These are phyloP conservation scores for Colinus virginianus DNA, from an alignment of 2,113 vertebrate species.

Conservation along the genomic window DNA sequence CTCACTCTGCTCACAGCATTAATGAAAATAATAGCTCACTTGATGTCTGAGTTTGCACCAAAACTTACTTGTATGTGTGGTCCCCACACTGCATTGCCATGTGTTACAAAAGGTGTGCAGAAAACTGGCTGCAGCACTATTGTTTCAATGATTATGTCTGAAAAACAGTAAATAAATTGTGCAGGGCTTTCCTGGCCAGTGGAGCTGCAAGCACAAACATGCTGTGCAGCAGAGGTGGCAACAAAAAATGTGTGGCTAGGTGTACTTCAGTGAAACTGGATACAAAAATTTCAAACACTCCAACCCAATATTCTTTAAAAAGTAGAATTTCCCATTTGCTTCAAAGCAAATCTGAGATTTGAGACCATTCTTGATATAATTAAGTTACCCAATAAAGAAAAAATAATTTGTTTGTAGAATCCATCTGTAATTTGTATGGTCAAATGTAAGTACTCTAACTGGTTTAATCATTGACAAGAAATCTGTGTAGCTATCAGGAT, in stretches of 20 bases:
- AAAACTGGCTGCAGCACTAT: background rate
- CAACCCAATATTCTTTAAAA: background rate
- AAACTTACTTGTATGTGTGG: background rate
- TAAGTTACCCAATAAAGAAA: background rate
- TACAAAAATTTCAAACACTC: background rate
- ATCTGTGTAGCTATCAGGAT: background rate
- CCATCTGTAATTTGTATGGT: background rate
- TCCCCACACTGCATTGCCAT: background rate
- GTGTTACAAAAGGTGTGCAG: background rate
- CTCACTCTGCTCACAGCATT: background rate
- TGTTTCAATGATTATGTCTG: background rate
- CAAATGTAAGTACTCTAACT: background rate
- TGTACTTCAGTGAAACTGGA: background rate
- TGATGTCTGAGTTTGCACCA: background rate
- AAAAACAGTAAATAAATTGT: background rate
- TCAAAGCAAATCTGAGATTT: background rate
- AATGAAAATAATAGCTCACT: constrained; percentile 39
- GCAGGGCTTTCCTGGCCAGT: background rate
- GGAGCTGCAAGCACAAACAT: background rate
- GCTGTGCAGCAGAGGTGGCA: background rate
- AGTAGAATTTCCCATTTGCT: background rate
- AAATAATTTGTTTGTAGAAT: background rate
- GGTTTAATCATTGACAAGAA: background rate
- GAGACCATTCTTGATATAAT: background rate
- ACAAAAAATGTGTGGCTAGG: background rate